Evolutionary conservation across 1,140 invertebrate species (phyloP).

Genomic region (Pseudomyrmex flavicornis): DNA sequence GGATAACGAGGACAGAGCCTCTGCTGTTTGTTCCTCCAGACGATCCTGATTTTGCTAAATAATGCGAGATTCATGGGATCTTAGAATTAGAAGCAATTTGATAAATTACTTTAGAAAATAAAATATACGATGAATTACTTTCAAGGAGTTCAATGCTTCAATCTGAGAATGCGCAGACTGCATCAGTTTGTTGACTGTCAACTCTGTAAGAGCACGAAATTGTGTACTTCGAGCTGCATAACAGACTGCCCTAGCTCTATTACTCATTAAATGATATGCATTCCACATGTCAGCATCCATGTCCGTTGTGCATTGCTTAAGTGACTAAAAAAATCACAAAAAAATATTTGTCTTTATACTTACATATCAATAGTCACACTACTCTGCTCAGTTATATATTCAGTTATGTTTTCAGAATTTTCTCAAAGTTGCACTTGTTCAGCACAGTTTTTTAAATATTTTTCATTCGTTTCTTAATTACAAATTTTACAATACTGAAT

Average conservation of each 20-base stretch:
- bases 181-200: slow-evolving; percentile 89
- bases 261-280: slow-evolving; percentile 90
- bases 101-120: not conserved
- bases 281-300: slow-evolving; percentile 91
- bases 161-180: slow-evolving; percentile 84
- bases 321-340: slow-evolving; percentile 79
- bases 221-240: slow-evolving; percentile 88
- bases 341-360: slow-evolving; percentile 10
- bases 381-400: not conserved
- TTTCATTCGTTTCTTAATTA: slow-evolving; percentile 10
- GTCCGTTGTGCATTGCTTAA: slow-evolving; percentile 87
- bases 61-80: slow-evolving; percentile 25
- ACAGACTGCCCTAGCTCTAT: slow-evolving; percentile 89
- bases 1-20: slow-evolving; percentile 85
- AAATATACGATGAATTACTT: slow-evolving; percentile 77
- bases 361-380: not conserved
- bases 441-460: slow-evolving; percentile 16
- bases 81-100: not conserved
- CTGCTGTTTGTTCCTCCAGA: slow-evolving; percentile 84
- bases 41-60: slow-evolving; percentile 86
- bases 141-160: slow-evolving; percentile 77
- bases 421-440: not conserved
- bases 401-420: not conserved
- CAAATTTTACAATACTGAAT: not conserved
- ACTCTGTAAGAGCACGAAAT: slow-evolving; percentile 88